Conservation (phyloP, 2,888 invertebrate species). For the Gnatocerus cornutus region DNA sequence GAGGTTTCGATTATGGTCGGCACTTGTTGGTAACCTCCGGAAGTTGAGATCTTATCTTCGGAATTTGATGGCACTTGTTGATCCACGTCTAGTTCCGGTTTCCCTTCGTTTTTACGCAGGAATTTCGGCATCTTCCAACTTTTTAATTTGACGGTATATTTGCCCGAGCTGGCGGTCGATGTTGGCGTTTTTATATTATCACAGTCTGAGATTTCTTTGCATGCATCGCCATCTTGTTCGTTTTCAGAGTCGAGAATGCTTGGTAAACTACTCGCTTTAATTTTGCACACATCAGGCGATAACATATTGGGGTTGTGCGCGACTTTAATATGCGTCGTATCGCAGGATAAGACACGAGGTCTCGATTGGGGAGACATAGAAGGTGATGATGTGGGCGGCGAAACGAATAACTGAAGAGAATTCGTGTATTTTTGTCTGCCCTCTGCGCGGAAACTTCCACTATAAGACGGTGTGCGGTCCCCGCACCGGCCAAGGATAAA, state of each 20-base stretch:
- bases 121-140: slow-evolving; percentile 83
- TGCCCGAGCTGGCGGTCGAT: slow-evolving; percentile 78
- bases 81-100: slow-evolving; percentile 28
- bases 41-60: slow-evolving; percentile 32
- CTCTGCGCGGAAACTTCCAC: slow-evolving; percentile 66
- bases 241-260: slow-evolving; percentile 87
- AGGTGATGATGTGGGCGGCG: slow-evolving; percentile 73
- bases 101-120: slow-evolving; percentile 72
- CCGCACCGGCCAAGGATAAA: slow-evolving; percentile 86
- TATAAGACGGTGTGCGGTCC: slow-evolving; percentile 70
- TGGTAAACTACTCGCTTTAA: slow-evolving; percentile 86
- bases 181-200: slow-evolving; percentile 79
- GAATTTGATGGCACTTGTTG: slow-evolving; percentile 39
- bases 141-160: slow-evolving; percentile 73
- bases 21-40: slow-evolving; percentile 68
- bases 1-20: slow-evolving; percentile 73
- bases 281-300: slow-evolving; percentile 76
- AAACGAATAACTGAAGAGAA: slow-evolving; percentile 76
- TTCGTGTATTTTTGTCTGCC: slow-evolving; percentile 68
- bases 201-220: slow-evolving; percentile 69
- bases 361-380: slow-evolving; percentile 66
- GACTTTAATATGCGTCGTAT: slow-evolving; percentile 64
- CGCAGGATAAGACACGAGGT: slow-evolving; percentile 69
- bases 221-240: slow-evolving; percentile 75
- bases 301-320: slow-evolving; percentile 73